Evolutionary conservation across 2,113 vertebrate genomes (phyloP).

Genomic region (Hiodon tergisus): DNA sequence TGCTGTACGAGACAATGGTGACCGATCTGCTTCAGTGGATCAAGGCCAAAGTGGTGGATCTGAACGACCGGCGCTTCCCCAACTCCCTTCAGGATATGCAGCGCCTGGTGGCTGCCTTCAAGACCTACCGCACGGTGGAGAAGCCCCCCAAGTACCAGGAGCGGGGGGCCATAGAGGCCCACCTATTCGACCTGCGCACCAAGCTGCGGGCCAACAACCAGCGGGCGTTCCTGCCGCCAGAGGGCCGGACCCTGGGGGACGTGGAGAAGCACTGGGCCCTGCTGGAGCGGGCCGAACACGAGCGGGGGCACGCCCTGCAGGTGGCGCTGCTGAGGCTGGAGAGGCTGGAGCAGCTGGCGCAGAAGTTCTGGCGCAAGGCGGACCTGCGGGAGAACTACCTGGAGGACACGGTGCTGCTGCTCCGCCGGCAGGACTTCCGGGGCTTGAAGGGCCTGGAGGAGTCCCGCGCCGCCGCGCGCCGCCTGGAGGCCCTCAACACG

Average conservation of each 20-base stretch:
- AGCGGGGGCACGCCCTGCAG: conserved; percentile 63
- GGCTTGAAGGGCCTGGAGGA: conserved; percentile 48
- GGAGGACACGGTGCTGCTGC: conserved; percentile 63
- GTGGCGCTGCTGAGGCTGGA: conserved; percentile 71
- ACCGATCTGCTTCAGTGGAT: conserved; percentile 78
- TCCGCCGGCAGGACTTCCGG: conserved; percentile 61
- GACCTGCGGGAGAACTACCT: conserved; percentile 73
- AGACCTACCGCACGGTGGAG: conserved; percentile 75
- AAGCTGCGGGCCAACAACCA: conserved; percentile 77
- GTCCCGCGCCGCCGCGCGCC: conserved; percentile 63
- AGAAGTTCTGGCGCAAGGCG: conserved; percentile 75
- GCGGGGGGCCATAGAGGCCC: conserved; percentile 73
- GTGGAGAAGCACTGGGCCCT: conserved; percentile 69
- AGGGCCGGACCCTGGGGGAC: conserved; percentile 66
- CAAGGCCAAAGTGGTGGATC: conserved; percentile 65
- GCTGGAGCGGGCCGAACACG: conserved; percentile 68
- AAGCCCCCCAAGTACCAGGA: conserved; percentile 84
- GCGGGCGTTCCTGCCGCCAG: conserved; percentile 64
- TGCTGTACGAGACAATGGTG: conserved; percentile 68
- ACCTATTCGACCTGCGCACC: conserved; percentile 78
- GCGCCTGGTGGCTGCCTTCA: conserved; percentile 70
- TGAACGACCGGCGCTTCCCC: conserved; percentile 72
- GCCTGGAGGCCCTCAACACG: conserved; percentile 72
- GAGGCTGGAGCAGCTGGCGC: conserved; percentile 74
- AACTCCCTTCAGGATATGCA: conserved; percentile 74